phyloP scores from a whole-genome alignment of 53 echinoderm and acorn worm species.

The Echinometra lucunter region DNA sequence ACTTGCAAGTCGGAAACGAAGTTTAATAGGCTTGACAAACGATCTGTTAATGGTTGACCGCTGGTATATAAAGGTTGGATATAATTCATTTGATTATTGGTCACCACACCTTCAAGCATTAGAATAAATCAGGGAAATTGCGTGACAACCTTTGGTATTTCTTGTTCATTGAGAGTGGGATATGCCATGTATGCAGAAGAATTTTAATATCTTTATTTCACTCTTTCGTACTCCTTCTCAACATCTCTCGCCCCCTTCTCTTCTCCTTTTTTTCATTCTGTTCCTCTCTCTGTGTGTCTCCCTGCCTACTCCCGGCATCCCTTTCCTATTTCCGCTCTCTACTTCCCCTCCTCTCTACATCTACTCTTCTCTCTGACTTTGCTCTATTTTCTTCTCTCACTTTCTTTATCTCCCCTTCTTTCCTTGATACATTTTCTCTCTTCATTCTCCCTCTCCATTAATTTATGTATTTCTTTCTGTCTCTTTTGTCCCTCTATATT shows the following conservation, averaged over 20 bases:
- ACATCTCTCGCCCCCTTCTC: background rate
- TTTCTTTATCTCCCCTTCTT: background rate
- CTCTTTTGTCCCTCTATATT: background rate
- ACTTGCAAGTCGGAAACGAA: background rate
- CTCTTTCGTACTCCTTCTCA: background rate
- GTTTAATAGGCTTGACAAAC: background rate
- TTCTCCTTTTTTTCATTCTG: background rate
- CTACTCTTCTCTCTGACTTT: background rate
- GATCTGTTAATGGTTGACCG: background rate
- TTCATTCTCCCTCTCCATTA: background rate
- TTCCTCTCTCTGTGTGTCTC: background rate
- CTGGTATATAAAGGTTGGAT: slow-evolving; percentile 34
- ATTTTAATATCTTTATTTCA: background rate
- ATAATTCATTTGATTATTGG: slow-evolving; percentile 17
- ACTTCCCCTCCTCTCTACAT: no score
- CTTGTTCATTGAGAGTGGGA: background rate
- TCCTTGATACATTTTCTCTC: background rate
- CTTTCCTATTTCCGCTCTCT: background rate
- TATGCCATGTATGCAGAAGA: background rate
- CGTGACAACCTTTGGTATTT: slow-evolving; percentile 3
- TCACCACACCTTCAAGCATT: background rate
- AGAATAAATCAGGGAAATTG: slow-evolving; percentile 12
- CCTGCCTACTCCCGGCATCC: no score
- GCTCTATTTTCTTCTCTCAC: background rate
- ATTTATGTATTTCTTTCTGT: no score